Base-by-base conservation (phyloP, 2,888 invertebrate genomes). In the Drosophila subquinaria region DNA sequence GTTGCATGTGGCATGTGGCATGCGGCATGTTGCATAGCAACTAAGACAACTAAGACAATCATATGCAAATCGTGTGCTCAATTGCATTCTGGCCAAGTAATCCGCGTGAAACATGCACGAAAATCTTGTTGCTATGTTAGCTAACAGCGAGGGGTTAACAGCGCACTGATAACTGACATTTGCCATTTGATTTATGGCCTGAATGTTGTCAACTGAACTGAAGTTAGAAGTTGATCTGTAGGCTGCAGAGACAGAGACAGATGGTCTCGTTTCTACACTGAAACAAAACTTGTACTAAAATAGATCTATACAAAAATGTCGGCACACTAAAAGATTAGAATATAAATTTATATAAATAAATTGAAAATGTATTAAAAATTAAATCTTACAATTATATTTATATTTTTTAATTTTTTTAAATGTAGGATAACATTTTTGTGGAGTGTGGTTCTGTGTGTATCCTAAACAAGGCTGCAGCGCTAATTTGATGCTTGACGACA, bases 401-500 rank as follows among this genome's bases (percentile, higher is more conserved):
- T 30, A 30, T 30, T 30, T 8, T 30, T 8, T 30, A 30, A 3
- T 10, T 3, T 10, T 33, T 2, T 30, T 30, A 30, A 33, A 33
- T 33, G 0, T 33, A 9, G 9, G 0, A 33, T 33, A 9, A 0
- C 8, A 10, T 10, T n/a, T 40, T 15, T 40, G 2, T 35, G 3
- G 33, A 36, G 10, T 36, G 17, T 42, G 36, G 42, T 4, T 43
- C 17, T 35, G 59, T 71, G 56, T 64, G 47, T 48, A 33, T 57
- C 35, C 81, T 81, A 76, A 86, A 60, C 77, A 77, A 67, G 62
- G 69, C 65, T 76, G 77, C 72, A 80, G 74, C 89, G 84, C 88
- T 89, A 88, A 89, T 89, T 84, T 88, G 80, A 85, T 73, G 85
- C 69, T 84, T 68, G 60, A 51, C 53, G 60, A 73, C 66, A 48